Evolutionary conservation across 2,113 vertebrate species (phyloP), one percentile per base, ranked within the genome.

Genomic region (Dendrocopos noguchii): DNA sequence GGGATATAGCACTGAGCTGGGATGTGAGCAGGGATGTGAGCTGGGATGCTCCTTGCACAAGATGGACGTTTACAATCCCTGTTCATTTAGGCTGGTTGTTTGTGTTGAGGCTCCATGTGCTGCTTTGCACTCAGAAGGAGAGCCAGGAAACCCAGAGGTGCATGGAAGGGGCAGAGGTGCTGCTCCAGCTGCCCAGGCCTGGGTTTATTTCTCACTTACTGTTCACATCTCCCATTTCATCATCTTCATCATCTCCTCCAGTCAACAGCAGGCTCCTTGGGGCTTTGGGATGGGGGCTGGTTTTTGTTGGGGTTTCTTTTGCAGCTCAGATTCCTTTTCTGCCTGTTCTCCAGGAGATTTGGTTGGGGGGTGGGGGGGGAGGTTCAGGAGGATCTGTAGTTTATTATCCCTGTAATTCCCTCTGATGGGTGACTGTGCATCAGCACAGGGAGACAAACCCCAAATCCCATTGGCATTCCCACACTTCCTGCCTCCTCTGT

Each of bases 11-110:
- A 36, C 34, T 42, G 42, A 42, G 42, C 42, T 15, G 42, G 42
- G 42, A 42, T 42, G 42, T 36, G 36, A 36, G 36, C 36, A 36
- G 36, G 36, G 36, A 36, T 36, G 36, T 31, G 5, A 31, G 10
- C 15, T 2, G 15, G 57, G 39, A 18, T 3, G 20, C n/a, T 42
- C 61, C 33, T n/a, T 2, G 5, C 2, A 0, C 4, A 2, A 46
- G 7, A 25, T 2, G 4, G 53, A 24, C 6, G 3, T 15, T n/a
- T 47, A 5, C 20, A 9, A 73, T 7, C 66, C 29, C 21, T 36
- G 10, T 36, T 36, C 8, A 36, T 36, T 36, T 36, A 36, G 36
- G 36, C 10, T 36, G 36, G 36, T 36, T 36, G 36, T 9, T 36
- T 36, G 36, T 9, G 36, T 36, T 21, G 10, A 39, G 67, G 50